Percentiles rank a stretch among this genome's conserved stretches.
phyloP scores from a whole-genome alignment of 2,888 invertebrate species.

The Nymphalis urticae region DNA sequence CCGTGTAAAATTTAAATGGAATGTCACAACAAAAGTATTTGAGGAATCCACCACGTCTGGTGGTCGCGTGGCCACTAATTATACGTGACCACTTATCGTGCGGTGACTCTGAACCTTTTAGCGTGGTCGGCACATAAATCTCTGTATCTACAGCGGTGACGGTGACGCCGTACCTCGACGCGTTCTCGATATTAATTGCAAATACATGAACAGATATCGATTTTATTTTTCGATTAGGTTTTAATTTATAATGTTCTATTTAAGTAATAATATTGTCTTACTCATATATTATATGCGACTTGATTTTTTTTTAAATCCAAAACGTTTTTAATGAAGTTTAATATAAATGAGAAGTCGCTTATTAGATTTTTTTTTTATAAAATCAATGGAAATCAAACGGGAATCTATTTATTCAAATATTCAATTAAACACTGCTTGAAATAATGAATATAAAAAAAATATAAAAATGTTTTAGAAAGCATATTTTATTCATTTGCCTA shows the following conservation, averaged over 20 bases:
- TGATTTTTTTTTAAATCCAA: too few relatives aligned
- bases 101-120: constrained; percentile 70
- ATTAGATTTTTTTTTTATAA: too few relatives aligned
- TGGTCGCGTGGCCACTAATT: constrained; percentile 78
- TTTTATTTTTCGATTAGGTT: background rate
- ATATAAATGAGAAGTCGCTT: too few relatives aligned
- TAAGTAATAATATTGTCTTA: background rate
- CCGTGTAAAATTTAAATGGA: constrained; percentile 3
- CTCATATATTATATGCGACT: too few relatives aligned
- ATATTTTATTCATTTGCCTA: too few relatives aligned
- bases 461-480: too few relatives aligned
- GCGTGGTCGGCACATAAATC: constrained; percentile 74
- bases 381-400: too few relatives aligned
- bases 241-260: background rate
- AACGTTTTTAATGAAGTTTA: too few relatives aligned
- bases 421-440: too few relatives aligned
- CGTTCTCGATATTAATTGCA: constrained; percentile 64
- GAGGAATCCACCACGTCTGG: constrained; percentile 47
- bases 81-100: constrained; percentile 68
- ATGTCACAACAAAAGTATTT: constrained; percentile 20
- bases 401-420: too few relatives aligned
- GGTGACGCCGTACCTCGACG: constrained; percentile 49
- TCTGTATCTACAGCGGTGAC: constrained; percentile 58
- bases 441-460: too few relatives aligned
- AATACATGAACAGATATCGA: constrained; percentile 55